phyloP scores from a whole-genome alignment of 2,888 invertebrate species.

The Alloscopus bannaensis region DNA sequence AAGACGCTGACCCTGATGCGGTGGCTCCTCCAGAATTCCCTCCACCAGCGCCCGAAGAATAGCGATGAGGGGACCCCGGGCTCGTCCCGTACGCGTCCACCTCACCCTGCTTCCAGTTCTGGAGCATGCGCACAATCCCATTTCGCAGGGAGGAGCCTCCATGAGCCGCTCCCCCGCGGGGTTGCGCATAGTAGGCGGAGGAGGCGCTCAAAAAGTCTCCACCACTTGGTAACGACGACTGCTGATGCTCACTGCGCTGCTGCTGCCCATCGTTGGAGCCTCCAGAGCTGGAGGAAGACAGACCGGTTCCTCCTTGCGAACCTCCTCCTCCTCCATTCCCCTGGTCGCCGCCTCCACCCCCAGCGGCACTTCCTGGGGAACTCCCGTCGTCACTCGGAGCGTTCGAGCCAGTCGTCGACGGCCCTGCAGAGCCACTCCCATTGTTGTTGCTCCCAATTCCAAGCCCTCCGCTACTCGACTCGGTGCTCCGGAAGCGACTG shows the following conservation, averaged over 20 bases:
- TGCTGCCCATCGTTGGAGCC: not conserved
- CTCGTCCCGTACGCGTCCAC: too few species aligned
- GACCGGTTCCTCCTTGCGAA: not conserved
- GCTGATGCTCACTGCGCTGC: not conserved
- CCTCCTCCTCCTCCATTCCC: conserved; percentile 29
- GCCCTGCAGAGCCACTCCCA: not conserved
- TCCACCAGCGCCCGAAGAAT: conserved; percentile 75
- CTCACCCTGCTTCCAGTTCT: conserved; percentile 85
- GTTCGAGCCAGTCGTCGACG: conserved; percentile 1
- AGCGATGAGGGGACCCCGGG: too few species aligned
- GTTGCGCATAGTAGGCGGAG: not conserved
- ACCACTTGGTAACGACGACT: not conserved
- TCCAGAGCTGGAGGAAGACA: too few species aligned
- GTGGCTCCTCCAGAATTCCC: conserved; percentile 75
- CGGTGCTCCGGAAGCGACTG: conserved; percentile 75
- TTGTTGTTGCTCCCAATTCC: conserved; percentile 1
- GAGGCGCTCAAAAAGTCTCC: not conserved
- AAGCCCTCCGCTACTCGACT: not conserved
- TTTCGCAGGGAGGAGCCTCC: conserved; percentile 80
- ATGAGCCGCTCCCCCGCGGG: conserved; percentile 22
- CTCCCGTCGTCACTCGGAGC: too few species aligned
- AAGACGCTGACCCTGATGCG: conserved; percentile 25
- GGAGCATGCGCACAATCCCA: conserved; percentile 88
- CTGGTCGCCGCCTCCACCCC: not conserved
- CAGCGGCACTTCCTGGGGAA: not conserved